Evolutionary conservation across 2,888 invertebrate species (phyloP).

Genomic region (Aphelenchoides bicaudatus): DNA sequence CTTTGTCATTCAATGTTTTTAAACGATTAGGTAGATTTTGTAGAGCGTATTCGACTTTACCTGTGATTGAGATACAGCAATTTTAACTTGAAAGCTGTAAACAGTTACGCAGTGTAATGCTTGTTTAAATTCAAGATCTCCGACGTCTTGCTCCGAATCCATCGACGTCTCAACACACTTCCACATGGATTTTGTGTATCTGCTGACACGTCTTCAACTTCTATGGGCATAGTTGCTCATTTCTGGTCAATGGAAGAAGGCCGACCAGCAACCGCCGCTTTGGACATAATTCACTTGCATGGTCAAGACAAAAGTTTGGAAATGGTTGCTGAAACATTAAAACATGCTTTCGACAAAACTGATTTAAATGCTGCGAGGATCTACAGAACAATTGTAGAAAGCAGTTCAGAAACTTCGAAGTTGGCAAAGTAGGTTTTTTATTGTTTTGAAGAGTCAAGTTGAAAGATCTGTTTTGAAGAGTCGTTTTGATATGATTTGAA

Average conservation of each 20-base stretch:
- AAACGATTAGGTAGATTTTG: too few relatives aligned
- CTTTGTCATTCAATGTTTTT: too few relatives aligned
- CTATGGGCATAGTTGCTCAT: constrained; percentile 10
- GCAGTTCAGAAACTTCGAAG: too few relatives aligned
- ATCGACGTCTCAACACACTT: constrained; percentile 4
- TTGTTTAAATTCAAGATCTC: too few relatives aligned
- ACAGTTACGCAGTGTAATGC: too few relatives aligned
- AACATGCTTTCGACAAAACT: constrained; percentile 11
- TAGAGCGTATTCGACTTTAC: too few relatives aligned
- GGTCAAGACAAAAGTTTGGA: background rate
- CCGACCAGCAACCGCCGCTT: background rate
- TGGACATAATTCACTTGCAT: constrained; percentile 11
- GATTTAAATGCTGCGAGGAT: constrained; percentile 1
- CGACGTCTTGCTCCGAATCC: constrained; percentile 7
- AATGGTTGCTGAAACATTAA: constrained; percentile 5
- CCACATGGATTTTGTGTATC: constrained; percentile 9
- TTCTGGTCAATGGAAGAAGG: background rate
- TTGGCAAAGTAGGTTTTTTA: too few relatives aligned
- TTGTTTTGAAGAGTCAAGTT: too few relatives aligned
- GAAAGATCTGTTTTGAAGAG: too few relatives aligned
- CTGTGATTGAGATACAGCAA: too few relatives aligned
- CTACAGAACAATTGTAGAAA: constrained; percentile 9
- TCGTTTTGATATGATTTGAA: too few relatives aligned
- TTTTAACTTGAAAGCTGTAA: too few relatives aligned
- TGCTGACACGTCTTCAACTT: background rate